A percentile compares a stretch with the other conserved stretches of the same genome.
Conservation (phyloP, 2,113 vertebrate genomes). For the Chunga burmeisteri region DNA sequence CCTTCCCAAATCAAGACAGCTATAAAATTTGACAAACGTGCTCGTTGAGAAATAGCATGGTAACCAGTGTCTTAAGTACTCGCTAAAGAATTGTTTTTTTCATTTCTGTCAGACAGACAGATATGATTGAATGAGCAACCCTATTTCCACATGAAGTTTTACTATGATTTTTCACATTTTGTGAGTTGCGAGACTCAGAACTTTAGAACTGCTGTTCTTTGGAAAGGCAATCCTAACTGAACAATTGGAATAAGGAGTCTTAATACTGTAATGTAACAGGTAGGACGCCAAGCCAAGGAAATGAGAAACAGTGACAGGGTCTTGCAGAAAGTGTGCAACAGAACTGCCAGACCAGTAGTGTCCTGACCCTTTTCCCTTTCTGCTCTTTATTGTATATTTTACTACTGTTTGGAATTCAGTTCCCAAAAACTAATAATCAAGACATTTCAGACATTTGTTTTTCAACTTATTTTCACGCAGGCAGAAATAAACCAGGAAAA, state of each 20-base stretch:
- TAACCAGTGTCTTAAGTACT: background rate
- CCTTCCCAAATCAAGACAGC: background rate
- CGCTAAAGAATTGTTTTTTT: fast-evolving
- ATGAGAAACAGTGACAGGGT: background rate
- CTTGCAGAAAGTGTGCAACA: background rate
- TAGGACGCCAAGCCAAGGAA: background rate
- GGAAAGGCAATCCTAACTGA: background rate
- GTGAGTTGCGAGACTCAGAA: background rate
- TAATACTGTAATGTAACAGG: background rate
- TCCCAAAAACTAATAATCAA: background rate
- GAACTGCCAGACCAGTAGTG: background rate
- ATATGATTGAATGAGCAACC: background rate
- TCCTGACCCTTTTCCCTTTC: background rate
- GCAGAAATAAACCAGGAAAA: background rate
- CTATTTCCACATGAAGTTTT: background rate
- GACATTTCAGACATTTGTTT: background rate
- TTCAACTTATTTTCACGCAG: background rate
- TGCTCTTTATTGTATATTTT: background rate
- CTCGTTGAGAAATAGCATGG: fast-evolving
- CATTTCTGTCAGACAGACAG: background rate
- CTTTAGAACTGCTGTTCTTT: background rate
- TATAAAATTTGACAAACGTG: background rate
- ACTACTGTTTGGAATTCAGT: background rate
- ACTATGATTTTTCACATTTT: background rate
- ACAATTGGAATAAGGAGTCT: background rate